A percentile compares a stretch with the other conserved stretches of the same genome.
Evolutionary conservation across 2,797 vertebrate genomes (phyloP).

Genomic region (Gymnocypris eckloni): DNA sequence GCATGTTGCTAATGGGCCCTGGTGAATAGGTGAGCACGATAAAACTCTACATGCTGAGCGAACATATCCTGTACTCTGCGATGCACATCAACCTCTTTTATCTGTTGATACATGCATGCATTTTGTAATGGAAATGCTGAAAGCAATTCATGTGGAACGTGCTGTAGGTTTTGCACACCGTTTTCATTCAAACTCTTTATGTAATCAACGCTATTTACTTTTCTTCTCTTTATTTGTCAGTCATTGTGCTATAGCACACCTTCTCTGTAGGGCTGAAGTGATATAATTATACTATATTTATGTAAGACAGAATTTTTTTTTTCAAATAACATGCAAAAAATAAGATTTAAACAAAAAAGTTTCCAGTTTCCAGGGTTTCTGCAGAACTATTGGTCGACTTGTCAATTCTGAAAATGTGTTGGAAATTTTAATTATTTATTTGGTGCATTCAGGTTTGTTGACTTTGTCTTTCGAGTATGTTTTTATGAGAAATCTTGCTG

Average conservation of each 20-base stretch:
- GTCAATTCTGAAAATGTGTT: not conserved
- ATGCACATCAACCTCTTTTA: conserved; percentile 39
- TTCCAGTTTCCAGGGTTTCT: not conserved
- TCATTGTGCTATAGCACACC: not conserved
- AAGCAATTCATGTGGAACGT: conserved; percentile 33
- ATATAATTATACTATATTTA: not conserved
- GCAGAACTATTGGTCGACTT: not conserved
- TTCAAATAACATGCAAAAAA: not conserved
- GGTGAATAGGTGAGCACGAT: conserved; percentile 58
- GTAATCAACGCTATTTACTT: not conserved
- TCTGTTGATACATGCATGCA: conserved; percentile 2
- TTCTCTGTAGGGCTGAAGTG: not conserved
- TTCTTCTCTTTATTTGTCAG: not conserved
- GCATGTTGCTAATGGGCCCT: conserved; percentile 58
- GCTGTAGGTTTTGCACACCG: not conserved
- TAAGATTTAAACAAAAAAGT: not conserved
- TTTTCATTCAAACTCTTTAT: conserved; percentile 11
- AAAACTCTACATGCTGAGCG: conserved; percentile 35
- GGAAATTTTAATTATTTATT: not conserved
- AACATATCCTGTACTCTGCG: conserved; percentile 10
- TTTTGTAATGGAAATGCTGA: conserved; percentile 34
- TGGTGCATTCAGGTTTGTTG: no score
- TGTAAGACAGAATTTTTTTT: no score
- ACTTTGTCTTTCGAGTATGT: no score
- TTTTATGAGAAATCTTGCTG: no score